Conservation (phyloP, 1,140 invertebrate genomes). For the Mactra quadrangularis region DNA sequence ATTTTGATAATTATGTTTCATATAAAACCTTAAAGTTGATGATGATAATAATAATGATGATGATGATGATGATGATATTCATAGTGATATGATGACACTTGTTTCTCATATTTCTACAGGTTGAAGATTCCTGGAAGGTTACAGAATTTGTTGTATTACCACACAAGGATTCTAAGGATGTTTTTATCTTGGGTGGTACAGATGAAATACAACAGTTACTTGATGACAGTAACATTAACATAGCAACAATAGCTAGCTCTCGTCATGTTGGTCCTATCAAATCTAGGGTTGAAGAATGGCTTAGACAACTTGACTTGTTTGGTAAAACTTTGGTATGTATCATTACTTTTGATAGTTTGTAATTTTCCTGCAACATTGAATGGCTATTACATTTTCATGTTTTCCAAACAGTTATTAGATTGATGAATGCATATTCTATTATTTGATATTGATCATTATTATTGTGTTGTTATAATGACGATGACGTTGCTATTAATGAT, state of each 20-base stretch:
- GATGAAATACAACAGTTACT: constrained; percentile 92
- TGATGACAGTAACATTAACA: constrained; percentile 93
- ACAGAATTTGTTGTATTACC: constrained; percentile 82
- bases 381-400: too few species aligned
- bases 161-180: constrained; percentile 88
- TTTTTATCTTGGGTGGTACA: constrained; percentile 91
- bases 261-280: constrained; percentile 93
- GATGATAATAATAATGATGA: too few species aligned
- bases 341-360: not conserved
- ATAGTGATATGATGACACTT: too few species aligned
- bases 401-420: too few species aligned
- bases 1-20: too few species aligned
- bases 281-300: constrained; percentile 91
- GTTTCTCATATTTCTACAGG: too few species aligned
- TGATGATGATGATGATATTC: too few species aligned
- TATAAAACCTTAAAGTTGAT: too few species aligned
- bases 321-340: constrained; percentile 88
- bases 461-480: too few species aligned
- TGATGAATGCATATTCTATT: too few species aligned
- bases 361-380: not conserved
- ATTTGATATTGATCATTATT: too few species aligned
- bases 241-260: constrained; percentile 93
- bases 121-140: constrained; percentile 84
- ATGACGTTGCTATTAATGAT: too few species aligned
- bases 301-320: constrained; percentile 89